A percentile compares a stretch with the other conserved stretches of the same genome.
These are phyloP conservation scores for Pangasius krempfi DNA, from an alignment of 2,797 vertebrate species.

Conservation along the genomic window DNA sequence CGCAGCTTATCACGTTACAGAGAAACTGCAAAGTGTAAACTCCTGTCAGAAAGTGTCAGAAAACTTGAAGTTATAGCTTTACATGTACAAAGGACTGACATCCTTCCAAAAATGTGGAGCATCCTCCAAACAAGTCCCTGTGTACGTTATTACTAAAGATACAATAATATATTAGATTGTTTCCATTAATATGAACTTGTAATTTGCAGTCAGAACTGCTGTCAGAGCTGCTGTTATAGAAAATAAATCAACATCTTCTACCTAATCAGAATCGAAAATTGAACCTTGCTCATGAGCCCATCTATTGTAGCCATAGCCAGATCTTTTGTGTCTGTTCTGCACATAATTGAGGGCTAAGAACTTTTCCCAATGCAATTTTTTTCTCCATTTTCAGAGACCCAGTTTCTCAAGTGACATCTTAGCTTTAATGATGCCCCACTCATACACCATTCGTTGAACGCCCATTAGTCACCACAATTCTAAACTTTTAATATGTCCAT, in stretches of 20 bases:
- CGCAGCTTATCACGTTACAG: background rate
- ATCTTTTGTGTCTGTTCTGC: background rate
- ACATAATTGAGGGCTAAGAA: background rate
- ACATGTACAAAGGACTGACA: background rate
- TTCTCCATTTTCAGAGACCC: conserved; percentile 2
- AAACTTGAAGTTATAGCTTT: background rate
- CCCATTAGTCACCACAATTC: conserved; percentile 31
- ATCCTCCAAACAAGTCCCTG: background rate
- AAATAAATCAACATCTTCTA: background rate
- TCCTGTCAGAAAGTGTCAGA: background rate
- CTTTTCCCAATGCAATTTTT: background rate
- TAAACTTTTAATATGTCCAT: conserved; percentile 19
- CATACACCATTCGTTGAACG: background rate
- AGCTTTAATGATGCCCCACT: conserved; percentile 26
- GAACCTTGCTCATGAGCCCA: background rate
- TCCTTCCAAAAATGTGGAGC: background rate
- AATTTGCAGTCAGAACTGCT: background rate
- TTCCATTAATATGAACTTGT: background rate
- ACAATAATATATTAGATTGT: background rate
- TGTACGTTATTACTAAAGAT: background rate
- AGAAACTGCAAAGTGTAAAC: background rate
- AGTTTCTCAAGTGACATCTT: conserved; percentile 20
- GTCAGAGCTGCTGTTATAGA: background rate
- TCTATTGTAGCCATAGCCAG: background rate
- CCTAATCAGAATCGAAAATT: background rate